Conservation (phyloP, 1,140 invertebrate species). For the Drosophila quadrilineata region DNA sequence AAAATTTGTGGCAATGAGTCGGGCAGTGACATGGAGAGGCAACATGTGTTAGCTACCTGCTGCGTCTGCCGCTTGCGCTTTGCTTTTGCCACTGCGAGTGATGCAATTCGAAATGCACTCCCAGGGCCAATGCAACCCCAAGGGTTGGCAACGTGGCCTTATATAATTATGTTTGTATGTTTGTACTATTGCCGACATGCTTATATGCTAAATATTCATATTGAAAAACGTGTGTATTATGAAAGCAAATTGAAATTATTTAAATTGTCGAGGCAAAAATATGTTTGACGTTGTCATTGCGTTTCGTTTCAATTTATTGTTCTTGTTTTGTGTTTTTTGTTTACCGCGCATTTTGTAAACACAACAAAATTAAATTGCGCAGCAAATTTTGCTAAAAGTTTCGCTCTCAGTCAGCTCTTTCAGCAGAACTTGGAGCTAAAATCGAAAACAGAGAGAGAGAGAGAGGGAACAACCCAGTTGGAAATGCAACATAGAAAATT, state of each 20-base stretch:
- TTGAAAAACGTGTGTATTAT: conserved; percentile 45
- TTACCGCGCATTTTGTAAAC: conserved; percentile 75
- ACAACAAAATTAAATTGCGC: conserved; percentile 73
- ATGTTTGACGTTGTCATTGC: conserved; percentile 58
- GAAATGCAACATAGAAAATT: conserved; percentile 20
- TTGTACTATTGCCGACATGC: too few relatives aligned
- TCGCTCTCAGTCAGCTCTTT: neutral
- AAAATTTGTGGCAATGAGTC: conserved; percentile 39
- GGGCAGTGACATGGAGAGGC: conserved; percentile 16
- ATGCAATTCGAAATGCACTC: conserved; percentile 5
- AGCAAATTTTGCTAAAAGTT: conserved; percentile 55
- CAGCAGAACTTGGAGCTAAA: conserved; percentile 17
- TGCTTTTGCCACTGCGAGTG: too few relatives aligned
- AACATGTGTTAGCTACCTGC: conserved; percentile 27
- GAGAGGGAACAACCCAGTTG: conserved; percentile 7
- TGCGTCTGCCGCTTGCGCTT: too few relatives aligned
- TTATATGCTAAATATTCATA: too few relatives aligned
- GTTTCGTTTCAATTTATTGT: conserved; percentile 1
- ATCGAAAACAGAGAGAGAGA: neutral
- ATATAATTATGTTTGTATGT: conserved; percentile 27
- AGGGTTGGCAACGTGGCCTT: conserved; percentile 30
- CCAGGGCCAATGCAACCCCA: neutral
- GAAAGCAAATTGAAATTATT: conserved; percentile 54
- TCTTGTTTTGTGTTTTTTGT: conserved; percentile 53
- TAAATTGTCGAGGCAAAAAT: conserved; percentile 52